A percentile compares a stretch with the other conserved stretches of the same genome.
Evolutionary conservation across 2,113 vertebrate species (phyloP).

Genomic region (Pterocles gutturalis): DNA sequence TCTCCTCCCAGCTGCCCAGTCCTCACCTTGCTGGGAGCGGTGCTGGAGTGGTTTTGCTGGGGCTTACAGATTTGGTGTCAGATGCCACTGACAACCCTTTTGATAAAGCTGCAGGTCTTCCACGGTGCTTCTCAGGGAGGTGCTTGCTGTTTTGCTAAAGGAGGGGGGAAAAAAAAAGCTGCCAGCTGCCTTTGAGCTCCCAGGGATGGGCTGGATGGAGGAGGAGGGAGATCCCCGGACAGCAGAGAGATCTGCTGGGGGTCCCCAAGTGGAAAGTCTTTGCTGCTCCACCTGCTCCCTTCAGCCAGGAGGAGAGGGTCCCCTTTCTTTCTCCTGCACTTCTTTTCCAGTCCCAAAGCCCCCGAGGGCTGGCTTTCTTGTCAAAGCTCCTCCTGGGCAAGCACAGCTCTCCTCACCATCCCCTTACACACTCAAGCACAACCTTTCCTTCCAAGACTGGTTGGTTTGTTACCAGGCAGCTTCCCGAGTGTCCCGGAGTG

Average conservation of each 20-base stretch:
- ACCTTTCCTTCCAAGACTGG: background rate
- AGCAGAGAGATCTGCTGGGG: background rate
- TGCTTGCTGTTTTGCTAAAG: background rate
- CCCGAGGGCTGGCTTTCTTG: background rate
- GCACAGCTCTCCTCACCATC: background rate
- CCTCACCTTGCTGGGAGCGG: background rate
- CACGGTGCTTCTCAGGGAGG: background rate
- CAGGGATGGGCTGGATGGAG: background rate
- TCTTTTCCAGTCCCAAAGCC: background rate
- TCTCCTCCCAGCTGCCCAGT: background rate
- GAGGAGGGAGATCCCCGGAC: background rate
- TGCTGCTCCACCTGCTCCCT: background rate
- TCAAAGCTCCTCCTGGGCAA: background rate
- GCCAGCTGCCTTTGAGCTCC: background rate
- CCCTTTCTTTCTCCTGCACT: background rate
- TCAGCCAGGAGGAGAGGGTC: background rate
- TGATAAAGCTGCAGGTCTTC: background rate
- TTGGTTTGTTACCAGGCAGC: background rate
- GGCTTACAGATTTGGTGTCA: background rate
- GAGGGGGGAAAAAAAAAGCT: too few species aligned
- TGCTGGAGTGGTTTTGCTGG: background rate
- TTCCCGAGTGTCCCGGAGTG: background rate
- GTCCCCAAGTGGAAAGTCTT: background rate
- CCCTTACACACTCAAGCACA: background rate
- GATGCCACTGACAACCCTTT: background rate